Conservation (phyloP, 2,113 vertebrate species). For the Scalopus aquaticus region DNA sequence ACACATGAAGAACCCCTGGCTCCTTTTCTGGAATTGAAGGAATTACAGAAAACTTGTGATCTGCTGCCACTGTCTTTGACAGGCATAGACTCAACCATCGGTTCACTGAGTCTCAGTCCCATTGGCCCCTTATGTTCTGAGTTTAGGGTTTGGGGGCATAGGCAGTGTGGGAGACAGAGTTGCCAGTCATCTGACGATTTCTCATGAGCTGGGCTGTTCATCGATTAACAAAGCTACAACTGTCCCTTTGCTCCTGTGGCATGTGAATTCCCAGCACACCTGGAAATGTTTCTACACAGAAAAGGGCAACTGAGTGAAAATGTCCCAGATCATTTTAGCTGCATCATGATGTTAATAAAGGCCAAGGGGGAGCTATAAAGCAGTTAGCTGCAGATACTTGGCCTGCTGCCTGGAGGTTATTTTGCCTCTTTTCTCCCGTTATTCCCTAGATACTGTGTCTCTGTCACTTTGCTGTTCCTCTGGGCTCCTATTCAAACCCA, state of each 20-base stretch:
- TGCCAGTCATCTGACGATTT: too few species aligned
- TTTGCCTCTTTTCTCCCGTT: not conserved
- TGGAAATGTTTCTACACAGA: not conserved
- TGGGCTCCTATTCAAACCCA: not conserved
- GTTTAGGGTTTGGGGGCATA: not conserved
- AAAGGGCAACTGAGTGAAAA: not conserved
- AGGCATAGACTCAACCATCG: too few species aligned
- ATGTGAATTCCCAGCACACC: not conserved
- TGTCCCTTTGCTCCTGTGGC: not conserved
- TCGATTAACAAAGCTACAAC: not conserved
- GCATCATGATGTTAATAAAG: not conserved
- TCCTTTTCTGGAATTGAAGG: not conserved
- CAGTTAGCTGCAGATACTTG: not conserved
- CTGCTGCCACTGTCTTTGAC: not conserved
- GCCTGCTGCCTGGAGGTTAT: not conserved
- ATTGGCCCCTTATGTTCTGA: not conserved
- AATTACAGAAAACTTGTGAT: not conserved
- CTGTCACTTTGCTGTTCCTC: slow-evolving; percentile 14
- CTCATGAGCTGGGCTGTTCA: not conserved
- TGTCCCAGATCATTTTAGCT: not conserved
- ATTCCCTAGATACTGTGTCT: not conserved
- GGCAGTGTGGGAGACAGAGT: not conserved
- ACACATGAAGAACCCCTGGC: not conserved
- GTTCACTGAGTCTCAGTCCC: not conserved
- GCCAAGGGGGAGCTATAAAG: not conserved